Percentiles rank a stretch among this genome's conserved stretches.
phyloP scores from a whole-genome alignment of 2,113 vertebrate species.

The Eupsittula cactorum region DNA sequence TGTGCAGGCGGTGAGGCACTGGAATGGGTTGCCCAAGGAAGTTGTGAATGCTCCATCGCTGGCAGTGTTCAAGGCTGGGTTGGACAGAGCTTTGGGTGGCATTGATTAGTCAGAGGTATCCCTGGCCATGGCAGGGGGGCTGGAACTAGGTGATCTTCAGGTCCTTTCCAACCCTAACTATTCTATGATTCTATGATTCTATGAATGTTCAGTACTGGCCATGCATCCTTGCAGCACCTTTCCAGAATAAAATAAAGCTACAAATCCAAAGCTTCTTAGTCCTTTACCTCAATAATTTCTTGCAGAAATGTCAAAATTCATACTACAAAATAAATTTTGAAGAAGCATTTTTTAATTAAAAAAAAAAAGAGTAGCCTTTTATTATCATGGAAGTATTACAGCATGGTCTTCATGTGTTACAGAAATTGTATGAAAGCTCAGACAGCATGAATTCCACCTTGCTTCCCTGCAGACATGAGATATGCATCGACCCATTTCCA shows the following conservation, averaged over 20 bases:
- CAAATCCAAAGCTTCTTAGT: background rate
- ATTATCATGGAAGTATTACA: background rate
- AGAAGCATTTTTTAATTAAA: background rate
- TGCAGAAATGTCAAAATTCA: background rate
- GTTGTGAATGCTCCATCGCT: too few species aligned
- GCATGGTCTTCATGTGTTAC: background rate
- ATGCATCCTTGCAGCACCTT: background rate
- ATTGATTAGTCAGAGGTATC: too few species aligned
- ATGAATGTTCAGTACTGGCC: background rate
- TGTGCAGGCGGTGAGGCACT: too few species aligned
- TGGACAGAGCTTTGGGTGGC: too few species aligned
- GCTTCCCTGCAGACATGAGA: background rate
- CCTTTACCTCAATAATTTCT: background rate
- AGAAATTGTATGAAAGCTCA: background rate
- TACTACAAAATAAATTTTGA: background rate
- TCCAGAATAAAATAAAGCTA: background rate
- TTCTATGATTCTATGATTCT: too few species aligned
- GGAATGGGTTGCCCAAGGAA: too few species aligned
- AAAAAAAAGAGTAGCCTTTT: background rate
- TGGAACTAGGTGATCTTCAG: too few species aligned
- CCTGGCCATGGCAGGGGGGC: too few species aligned
- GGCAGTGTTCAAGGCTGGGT: too few species aligned
- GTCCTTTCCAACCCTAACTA: too few species aligned
- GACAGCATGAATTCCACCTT: background rate
- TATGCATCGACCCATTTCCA: background rate